Evolutionary conservation across 2,113 vertebrate genomes (phyloP), one percentile per base, ranked within the genome.

Genomic region (Oncorhynchus mykiss): DNA sequence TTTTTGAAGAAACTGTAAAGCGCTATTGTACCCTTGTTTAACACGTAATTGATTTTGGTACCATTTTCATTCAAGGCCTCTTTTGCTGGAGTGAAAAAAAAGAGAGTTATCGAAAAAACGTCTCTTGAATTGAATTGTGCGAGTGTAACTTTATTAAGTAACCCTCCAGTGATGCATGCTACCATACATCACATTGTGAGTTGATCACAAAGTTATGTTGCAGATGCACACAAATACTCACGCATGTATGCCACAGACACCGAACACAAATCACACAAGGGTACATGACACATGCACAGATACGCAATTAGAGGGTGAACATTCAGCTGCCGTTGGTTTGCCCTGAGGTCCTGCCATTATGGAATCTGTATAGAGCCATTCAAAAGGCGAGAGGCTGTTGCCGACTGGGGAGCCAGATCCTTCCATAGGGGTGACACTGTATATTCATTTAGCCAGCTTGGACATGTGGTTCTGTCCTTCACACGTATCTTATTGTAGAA

Each of bases 341-440:
- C 24, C 18, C 64, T 67, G 18, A 64, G 62, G 22, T 31, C 39
- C 74, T 79, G 83, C 82, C 80, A 80, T 88, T 81, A 27, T 14
- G 70, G 59, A 80, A 72, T 71, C 71, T 80, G 73, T 70, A 67
- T 69, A 74, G 73, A 80, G 71, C 49, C 71, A 69, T 75, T 80
- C 80, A 82, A 82, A 87, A 83, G 83, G 79, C 81, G 72, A 62
- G 69, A 80, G 78, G 70, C 54, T 34, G 60, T 68, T 64, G 51
- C 45, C 68, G 69, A 45, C 67, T 72, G 75, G 75, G 68, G 78
- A 80, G 72, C 75, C 80, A 83, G 24, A 62, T 68, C n/a, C 3
- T 22, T 27, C n/a, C 39, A 45, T 45, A 2, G 39, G 39, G 39
- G 39, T 45, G 9, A 45, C 39, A 45, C 39, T 45, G 39, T 54